Base-by-base conservation (phyloP, 1,140 invertebrate species). In the Colletes gigas region DNA sequence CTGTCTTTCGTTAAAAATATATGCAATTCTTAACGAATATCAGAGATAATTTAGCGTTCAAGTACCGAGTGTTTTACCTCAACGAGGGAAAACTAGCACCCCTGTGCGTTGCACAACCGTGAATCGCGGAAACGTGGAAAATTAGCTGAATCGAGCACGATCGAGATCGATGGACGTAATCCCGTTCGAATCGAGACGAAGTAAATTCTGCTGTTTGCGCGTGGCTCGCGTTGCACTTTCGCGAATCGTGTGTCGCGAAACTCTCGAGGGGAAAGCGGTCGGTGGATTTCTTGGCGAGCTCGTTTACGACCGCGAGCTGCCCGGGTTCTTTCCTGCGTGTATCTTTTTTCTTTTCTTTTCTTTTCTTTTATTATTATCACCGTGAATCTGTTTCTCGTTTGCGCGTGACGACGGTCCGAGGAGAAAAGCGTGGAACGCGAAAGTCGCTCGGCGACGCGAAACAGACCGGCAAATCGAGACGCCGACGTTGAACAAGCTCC, bases 391-490 rank as follows among this genome's bases (percentile, higher is more conserved):
- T 73, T 47, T 76, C 65, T 44, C 72, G 7, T 52, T 21, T 62
- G 17, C 47, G 17, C 21, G 44, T 17, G 44, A 30, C 57, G 21
- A 67, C 9, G 9, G n/a, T n/a, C 69, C 54, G 68, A 66, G 62
- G 68, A 50, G 50, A 78, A 82, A 69, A 69, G 75, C 65, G 54
- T 55, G 69, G 65, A 74, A 52, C 75, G 85, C 69, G 85, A 87
- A 85, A 85, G 85, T 85, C 74, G 76, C 21, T 52, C 47, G 21
- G 55, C 44, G 19, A 3, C 12, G 86, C 30, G 82, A 88, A 86
- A 88, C 84, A 88, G 86, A 88, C 82, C 84, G 83, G 80, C 74
- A 84, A 88, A 80, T 73, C 68, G 66, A 69, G 77, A 73, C 14
- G 77, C 82, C 76, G 78, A 77, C 50, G 72, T 44, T 74, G 79